A percentile compares a stretch with the other conserved stretches of the same genome.
Conservation (phyloP, 2,888 invertebrate genomes). For the Plebejus argus region DNA sequence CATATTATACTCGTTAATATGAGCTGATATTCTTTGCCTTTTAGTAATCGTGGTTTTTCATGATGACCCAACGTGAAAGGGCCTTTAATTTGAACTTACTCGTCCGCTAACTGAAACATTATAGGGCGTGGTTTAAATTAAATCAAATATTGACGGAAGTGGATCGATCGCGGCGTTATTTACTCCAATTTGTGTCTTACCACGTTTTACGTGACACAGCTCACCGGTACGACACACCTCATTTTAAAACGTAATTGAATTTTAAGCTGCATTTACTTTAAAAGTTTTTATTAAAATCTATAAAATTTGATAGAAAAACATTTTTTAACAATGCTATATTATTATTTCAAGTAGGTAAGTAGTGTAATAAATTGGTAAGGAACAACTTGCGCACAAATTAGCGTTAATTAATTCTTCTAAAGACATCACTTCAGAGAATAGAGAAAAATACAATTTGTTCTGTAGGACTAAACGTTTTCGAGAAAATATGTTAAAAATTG, state of each 20-base stretch:
- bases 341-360: too few species aligned
- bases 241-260: not conserved
- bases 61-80: too few species aligned
- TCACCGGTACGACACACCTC: not conserved
- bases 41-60: too few species aligned
- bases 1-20: not conserved
- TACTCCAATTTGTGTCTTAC: not conserved
- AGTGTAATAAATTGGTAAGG: too few species aligned
- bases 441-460: too few species aligned
- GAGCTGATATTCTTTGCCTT: too few species aligned
- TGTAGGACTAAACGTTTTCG: not conserved
- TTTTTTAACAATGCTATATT: too few species aligned
- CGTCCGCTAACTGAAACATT: not conserved
- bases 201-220: constrained; percentile 6
- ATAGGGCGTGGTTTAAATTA: constrained; percentile 21
- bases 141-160: constrained; percentile 26
- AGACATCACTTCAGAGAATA: too few species aligned
- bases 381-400: too few species aligned
- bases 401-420: too few species aligned
- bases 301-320: too few species aligned
- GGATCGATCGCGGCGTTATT: constrained; percentile 5
- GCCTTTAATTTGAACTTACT: not conserved
- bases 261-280: not conserved
- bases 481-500: not conserved
- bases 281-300: not conserved